Evolutionary conservation across 2,797 vertebrate species (phyloP), one percentile per base, ranked within the genome.

Genomic region (Psittacula echo): DNA sequence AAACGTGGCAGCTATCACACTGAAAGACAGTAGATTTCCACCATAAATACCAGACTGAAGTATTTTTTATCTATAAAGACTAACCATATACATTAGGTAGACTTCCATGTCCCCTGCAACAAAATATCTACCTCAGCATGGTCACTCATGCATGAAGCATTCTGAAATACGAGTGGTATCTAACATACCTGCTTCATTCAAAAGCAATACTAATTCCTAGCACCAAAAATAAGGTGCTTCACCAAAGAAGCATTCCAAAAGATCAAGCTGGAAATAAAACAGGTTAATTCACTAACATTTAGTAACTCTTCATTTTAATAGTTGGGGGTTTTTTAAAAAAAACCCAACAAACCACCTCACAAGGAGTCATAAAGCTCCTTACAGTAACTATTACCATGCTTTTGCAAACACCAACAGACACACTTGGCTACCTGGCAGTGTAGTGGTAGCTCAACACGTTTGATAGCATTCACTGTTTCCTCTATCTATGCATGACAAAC

Each of bases 391-490:
- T 29, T 24, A 26, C 5, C 9, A 18, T 20, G 16, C 10, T 62
- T 53, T 67, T 50, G 10, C 26, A 75, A 77, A 53, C 13, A 34
- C 18, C 21, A 26, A 10, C 27, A 85, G 22, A 53, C 19, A 30
- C 2, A 62, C 32, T 72, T 48, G 27, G 41, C 41, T 70, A 41
- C 5, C 44, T 6, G 15, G 17, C 4, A 11, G 13, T 2, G 10
- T 9, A 51, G 29, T 2, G 22, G 37, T 26, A 50, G 32, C 39
- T 78, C 27, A n/a, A 23, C 4, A 18, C 0, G 0, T 58, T 26
- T 20, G 41, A 34, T 24, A 51, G 39, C 18, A 42, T 22, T 64
- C 0, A 0, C 24, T 19, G 11, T 37, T 51, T 22, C 37, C 13
- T 44, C 70, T 29, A 41, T 19, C 26, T 37, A 16, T 16, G 56